A percentile compares a stretch with the other conserved stretches of the same genome.
Conservation (phyloP, 2,888 invertebrate species). For the Liodrosophila aerea region DNA sequence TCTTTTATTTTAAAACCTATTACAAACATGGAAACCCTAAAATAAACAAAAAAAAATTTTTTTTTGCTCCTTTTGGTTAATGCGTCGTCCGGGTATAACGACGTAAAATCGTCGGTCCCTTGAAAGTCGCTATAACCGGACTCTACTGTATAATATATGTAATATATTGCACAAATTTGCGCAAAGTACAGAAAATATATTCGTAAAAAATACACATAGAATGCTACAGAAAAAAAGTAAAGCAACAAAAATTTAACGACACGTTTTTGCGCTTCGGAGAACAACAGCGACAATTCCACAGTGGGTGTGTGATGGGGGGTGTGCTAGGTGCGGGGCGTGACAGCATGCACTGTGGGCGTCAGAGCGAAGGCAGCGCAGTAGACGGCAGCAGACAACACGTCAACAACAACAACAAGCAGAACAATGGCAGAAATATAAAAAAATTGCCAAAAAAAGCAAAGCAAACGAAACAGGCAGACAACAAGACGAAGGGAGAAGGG, state of each 20-base stretch:
- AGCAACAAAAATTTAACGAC: constrained; percentile 50
- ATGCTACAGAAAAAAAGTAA: constrained; percentile 27
- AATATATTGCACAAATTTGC: constrained; percentile 29
- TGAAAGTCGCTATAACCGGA: no score
- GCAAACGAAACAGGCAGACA: no score
- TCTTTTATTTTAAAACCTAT: no score
- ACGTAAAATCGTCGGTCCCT: no score
- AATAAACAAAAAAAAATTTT: no score
- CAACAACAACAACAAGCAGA: constrained; percentile 35
- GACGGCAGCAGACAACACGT: constrained; percentile 50
- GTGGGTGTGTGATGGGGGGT: constrained; percentile 2
- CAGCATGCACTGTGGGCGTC: constrained; percentile 31
- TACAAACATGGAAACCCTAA: no score
- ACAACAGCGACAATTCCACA: constrained; percentile 17
- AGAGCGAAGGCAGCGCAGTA: constrained; percentile 60
- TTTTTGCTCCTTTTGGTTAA: no score
- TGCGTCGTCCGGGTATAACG: no score
- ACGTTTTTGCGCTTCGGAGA: constrained; percentile 67
- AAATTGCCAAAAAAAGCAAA: constrained; percentile 59
- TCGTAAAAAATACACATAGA: constrained; percentile 17
- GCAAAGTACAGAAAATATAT: constrained; percentile 7
- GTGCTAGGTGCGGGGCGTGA: constrained; percentile 16
- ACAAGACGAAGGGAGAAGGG: constrained; percentile 15
- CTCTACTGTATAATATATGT: constrained; percentile 15
- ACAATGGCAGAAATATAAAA: constrained; percentile 44